Evolutionary conservation across 2,113 vertebrate species (phyloP).

Genomic region (Alaudala cheleensis): DNA sequence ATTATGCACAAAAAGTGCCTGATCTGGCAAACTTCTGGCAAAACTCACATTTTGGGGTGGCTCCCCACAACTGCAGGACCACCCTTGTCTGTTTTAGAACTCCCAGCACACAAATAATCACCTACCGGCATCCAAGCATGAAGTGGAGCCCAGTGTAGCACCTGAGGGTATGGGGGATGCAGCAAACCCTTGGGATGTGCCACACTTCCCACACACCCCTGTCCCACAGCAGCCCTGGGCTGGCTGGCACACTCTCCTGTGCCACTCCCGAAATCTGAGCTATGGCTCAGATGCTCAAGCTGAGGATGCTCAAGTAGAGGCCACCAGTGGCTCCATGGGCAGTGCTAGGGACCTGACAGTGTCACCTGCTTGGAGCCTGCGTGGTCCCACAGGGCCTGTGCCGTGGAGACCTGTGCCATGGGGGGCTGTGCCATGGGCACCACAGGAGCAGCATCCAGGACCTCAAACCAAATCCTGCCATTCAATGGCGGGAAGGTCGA

Average conservation of each 20-base stretch:
- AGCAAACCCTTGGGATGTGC: background rate
- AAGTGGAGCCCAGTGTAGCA: accelerated
- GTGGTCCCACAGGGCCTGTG: accelerated
- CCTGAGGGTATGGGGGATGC: accelerated
- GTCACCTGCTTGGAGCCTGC: accelerated
- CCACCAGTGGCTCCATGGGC: accelerated
- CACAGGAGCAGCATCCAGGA: background rate
- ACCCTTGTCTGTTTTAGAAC: accelerated
- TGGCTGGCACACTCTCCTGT: accelerated
- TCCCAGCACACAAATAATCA: accelerated
- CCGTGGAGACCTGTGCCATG: background rate
- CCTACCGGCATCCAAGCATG: accelerated
- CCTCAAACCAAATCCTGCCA: accelerated
- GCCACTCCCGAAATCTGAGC: accelerated
- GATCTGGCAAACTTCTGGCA: background rate
- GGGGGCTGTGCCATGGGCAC: background rate
- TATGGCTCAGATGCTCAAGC: accelerated
- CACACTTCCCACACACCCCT: accelerated
- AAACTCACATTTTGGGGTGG: accelerated
- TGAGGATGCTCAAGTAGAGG: background rate
- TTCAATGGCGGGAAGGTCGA: accelerated
- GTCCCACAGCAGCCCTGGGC: background rate
- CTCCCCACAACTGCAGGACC: accelerated
- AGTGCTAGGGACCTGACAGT: accelerated
- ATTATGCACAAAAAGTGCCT: accelerated